Conservation (phyloP, 1,140 invertebrate genomes). For the Panagrolaimus sp. region DNA sequence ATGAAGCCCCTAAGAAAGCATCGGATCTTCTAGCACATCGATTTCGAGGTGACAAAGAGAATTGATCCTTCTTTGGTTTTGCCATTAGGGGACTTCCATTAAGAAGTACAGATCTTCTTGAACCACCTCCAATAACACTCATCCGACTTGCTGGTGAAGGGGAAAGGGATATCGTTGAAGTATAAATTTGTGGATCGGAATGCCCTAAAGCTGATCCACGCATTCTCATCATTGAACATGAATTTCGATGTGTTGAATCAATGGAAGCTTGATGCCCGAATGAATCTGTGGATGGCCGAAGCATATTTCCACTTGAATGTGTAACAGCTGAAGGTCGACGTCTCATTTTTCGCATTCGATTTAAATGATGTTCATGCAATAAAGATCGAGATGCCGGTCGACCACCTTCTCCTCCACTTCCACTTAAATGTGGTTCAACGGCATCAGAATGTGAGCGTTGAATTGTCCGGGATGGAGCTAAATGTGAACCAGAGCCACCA, state of each 20-base stretch:
- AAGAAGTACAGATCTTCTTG: constrained; percentile 4
- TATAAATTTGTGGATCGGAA: constrained; percentile 58
- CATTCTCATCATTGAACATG: constrained; percentile 31
- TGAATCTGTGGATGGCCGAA: background rate
- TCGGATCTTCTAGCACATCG: background rate
- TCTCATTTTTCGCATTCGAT: constrained; percentile 27
- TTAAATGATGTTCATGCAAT: constrained; percentile 26
- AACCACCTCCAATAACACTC: constrained; percentile 6
- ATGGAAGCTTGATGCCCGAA: constrained; percentile 25
- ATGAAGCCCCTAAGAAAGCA: constrained; percentile 13
- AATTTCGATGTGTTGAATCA: background rate
- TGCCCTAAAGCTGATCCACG: constrained; percentile 50
- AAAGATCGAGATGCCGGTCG: background rate
- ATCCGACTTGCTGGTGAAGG: constrained; percentile 25
- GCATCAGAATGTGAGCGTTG: constrained; percentile 24
- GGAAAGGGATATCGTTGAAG: constrained; percentile 20
- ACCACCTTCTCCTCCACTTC: background rate
- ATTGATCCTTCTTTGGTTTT: background rate
- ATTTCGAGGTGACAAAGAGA: background rate
- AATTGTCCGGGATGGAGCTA: constrained; percentile 27
- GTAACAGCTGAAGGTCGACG: constrained; percentile 23
- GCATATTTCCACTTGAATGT: constrained; percentile 12
- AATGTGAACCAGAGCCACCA: constrained; percentile 4
- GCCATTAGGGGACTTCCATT: constrained; percentile 1
- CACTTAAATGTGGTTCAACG: constrained; percentile 7